Evolutionary conservation across 2,113 vertebrate genomes (phyloP), one percentile per base, ranked within the genome.

Genomic region (Istiophorus platypterus): DNA sequence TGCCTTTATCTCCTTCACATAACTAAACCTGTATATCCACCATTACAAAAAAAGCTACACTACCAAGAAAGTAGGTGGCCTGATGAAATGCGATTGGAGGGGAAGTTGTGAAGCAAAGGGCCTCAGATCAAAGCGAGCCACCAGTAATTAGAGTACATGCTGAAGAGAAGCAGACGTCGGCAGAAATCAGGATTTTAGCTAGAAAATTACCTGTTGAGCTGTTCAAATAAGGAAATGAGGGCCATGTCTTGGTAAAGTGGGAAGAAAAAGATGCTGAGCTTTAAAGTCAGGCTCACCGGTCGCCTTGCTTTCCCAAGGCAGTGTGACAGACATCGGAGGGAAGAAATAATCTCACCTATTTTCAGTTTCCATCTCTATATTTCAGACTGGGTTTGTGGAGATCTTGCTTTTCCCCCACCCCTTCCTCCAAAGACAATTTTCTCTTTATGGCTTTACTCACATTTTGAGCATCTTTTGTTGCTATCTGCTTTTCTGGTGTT

Each of bases 141-240:
- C 72, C n/a, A 59, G 81, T 93, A 95, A 95, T 95, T 94, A 94
- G 86, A 94, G 91, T 88, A 85, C 90, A 92, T 77, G 80, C 87
- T 88, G 90, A 92, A 92, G 91, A 93, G 82, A 78, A 85, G 78
- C 74, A 52, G 45, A 81, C 72, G 67, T 80, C 62, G 74, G 82
- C 87, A 89, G 85, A 92, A 90, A 93, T 94, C 90, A 72, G 92
- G 87, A 90, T 90, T 87, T 93, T 91, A 86, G 82, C 90, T 90
- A 75, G 82, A 93, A 95, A 93, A 92, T 93, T 84, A 93, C 93
- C 92, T 94, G 91, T 95, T 94, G 92, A 94, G 92, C 89, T 81
- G 81, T 89, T 93, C 80, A 91, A 72, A 92, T 93, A 89, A 93
- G 92, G 92, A 89, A 94, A 93, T 84, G 87, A 90, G 82, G 91